Percentiles rank a stretch among this genome's conserved stretches.
Evolutionary conservation across 92 coral and sea anemone species (phyloP).

Genomic region (Micromussa lordhowensis): DNA sequence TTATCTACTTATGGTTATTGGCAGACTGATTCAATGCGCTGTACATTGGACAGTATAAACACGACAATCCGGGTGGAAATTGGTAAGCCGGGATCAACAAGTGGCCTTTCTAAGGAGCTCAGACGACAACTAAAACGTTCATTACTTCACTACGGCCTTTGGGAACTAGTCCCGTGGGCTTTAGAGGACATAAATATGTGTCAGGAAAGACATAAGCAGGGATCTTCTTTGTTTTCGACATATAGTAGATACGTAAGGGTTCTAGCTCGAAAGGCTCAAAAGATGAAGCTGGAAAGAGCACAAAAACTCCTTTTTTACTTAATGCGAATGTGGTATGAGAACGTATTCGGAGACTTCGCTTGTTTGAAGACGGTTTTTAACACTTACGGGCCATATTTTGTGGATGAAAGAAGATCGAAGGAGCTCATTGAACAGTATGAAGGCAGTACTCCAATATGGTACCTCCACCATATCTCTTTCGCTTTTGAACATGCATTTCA

Average conservation of each 20-base stretch:
- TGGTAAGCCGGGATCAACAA: background rate
- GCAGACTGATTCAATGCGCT: background rate
- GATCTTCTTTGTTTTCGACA: background rate
- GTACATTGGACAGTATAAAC: background rate
- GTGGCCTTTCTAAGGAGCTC: background rate
- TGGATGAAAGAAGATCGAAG: background rate
- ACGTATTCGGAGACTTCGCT: background rate
- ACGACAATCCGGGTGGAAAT: background rate
- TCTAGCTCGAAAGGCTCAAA: background rate
- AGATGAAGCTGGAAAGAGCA: background rate
- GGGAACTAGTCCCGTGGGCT: background rate
- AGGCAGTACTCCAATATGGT: background rate
- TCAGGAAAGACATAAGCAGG: background rate
- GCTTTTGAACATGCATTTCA: background rate
- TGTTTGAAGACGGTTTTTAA: conserved; percentile 10
- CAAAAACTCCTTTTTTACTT: background rate
- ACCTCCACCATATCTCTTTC: background rate
- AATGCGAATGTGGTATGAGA: conserved; percentile 5
- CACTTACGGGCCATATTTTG: background rate
- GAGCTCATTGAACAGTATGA: background rate
- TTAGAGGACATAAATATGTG: background rate
- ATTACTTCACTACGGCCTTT: background rate
- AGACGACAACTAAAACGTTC: background rate
- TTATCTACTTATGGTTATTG: background rate
- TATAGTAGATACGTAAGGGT: background rate